Evolutionary conservation across 1,140 invertebrate species (phyloP), one percentile per base, ranked within the genome.

Genomic region (Drosophila asahinai): DNA sequence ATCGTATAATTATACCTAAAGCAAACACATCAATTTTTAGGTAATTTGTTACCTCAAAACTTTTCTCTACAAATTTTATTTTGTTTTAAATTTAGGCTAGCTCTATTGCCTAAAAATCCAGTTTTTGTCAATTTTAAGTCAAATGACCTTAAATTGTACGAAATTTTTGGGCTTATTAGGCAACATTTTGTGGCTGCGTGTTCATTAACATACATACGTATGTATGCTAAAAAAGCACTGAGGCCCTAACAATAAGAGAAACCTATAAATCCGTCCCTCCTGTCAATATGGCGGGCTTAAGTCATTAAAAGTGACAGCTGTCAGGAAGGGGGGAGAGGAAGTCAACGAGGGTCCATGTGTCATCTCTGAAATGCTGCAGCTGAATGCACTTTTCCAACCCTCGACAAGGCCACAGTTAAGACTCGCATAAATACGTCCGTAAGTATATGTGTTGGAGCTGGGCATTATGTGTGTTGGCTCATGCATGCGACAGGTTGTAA

Each of bases 401-500:
- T 38, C 30, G 22, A 55, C 40, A 43, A 52, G 49, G 64, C 64
- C 63, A 38, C 8, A 70, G 47, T 67, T 38, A 48, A 64, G 52
- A 38, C 48, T 19, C 5, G 12, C 42, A 43, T 63, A 57, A 43
- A 27, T 40, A 25, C 22, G 33, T 17, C 15, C 38, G 12, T 33
- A 55, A 27, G 40, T 27, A 14, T 40, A 30, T 38, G 52, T 15
- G 33, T 22, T 55, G 52, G 33, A 22, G 17, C 52, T 40, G 52
- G 17, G 17, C 52, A 49, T 55, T 48, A 49, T 76, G 30, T 60
- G 25, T 62, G 40, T 47, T 57, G 48, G 36, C 19, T 36, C 67
- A 58, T 74, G 61, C 38, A 61, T 63, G 60, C 77, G 67, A 74
- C 48, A 72, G 62, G 81, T 71, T 83, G 68, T 81, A 89, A 87